A percentile compares a stretch with the other conserved stretches of the same genome.
phyloP scores from a whole-genome alignment of 1,140 invertebrate genomes.

The Archivesica marissinica region DNA sequence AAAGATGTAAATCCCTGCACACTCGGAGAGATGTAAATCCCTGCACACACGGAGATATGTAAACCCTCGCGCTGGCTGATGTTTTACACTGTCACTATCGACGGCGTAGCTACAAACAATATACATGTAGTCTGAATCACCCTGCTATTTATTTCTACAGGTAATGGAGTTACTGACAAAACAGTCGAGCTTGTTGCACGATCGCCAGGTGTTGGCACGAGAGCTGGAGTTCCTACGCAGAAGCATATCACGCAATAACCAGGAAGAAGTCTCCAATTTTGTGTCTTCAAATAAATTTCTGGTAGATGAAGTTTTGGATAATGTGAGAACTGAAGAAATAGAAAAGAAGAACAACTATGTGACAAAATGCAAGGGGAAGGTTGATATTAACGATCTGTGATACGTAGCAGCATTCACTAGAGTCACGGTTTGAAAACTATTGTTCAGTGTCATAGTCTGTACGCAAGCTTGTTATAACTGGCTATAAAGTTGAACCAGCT shows the following conservation, averaged over 20 bases:
- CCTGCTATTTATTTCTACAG: slow-evolving; percentile 64
- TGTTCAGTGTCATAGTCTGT: too few species aligned
- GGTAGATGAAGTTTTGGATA: slow-evolving; percentile 78
- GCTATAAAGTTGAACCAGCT: neutral
- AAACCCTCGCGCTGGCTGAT: too few species aligned
- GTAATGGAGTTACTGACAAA: slow-evolving; percentile 76
- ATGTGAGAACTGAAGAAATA: slow-evolving; percentile 71
- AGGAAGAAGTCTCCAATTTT: slow-evolving; percentile 72
- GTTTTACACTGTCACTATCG: too few species aligned
- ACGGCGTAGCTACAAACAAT: too few species aligned
- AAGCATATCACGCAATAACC: slow-evolving; percentile 69
- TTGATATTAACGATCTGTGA: slow-evolving; percentile 12
- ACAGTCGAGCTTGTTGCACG: slow-evolving; percentile 73
- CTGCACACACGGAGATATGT: too few species aligned
- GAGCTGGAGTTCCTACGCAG: slow-evolving; percentile 81
- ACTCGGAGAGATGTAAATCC: too few species aligned
- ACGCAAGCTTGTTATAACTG: too few species aligned
- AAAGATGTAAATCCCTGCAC: too few species aligned
- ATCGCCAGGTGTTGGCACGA: slow-evolving; percentile 77
- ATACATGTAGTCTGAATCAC: too few species aligned
- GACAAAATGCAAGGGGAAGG: slow-evolving; percentile 29
- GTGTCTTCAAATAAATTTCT: slow-evolving; percentile 74
- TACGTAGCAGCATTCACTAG: too few species aligned
- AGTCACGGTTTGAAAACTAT: too few species aligned
- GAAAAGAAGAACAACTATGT: slow-evolving; percentile 59